Evolutionary conservation across 2,113 vertebrate species (phyloP).

Genomic region (Phocoena sinus): DNA sequence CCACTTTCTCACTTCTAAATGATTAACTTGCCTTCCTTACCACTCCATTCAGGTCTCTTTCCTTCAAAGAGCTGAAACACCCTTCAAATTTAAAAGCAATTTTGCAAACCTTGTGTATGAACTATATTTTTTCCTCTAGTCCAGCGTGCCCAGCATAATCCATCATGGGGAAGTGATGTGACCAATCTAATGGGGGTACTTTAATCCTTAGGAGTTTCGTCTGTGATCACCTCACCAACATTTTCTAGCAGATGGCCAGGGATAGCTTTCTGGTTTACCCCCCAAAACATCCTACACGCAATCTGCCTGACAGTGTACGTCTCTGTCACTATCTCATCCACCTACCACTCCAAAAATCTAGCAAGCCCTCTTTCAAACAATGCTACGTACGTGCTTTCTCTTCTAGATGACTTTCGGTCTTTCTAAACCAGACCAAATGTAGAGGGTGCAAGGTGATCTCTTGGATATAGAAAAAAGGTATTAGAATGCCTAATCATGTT

Average conservation of each 20-base stretch:
- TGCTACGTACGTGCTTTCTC: not conserved
- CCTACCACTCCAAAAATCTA: not conserved
- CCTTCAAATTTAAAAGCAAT: not conserved
- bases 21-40: not conserved
- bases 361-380: constrained; percentile 23
- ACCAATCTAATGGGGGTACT: not conserved
- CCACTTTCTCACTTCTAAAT: not conserved
- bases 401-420: not conserved
- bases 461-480: not conserved
- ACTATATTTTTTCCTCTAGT: not conserved
- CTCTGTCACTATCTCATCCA: constrained; percentile 12
- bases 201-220: not conserved
- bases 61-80: not conserved
- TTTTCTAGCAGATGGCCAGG: constrained; percentile 42
- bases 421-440: not conserved
- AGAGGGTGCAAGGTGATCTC: not conserved
- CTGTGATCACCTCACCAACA: constrained; percentile 27
- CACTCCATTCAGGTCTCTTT: not conserved
- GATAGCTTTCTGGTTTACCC: constrained; percentile 27
- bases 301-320: constrained; percentile 34
- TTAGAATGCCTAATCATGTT: not conserved
- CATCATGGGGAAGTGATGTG: not conserved
- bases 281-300: constrained; percentile 44
- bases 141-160: not conserved
- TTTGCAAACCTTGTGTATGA: not conserved